phyloP scores from a whole-genome alignment of 1,140 invertebrate species.

The Pristionchus pacificus region DNA sequence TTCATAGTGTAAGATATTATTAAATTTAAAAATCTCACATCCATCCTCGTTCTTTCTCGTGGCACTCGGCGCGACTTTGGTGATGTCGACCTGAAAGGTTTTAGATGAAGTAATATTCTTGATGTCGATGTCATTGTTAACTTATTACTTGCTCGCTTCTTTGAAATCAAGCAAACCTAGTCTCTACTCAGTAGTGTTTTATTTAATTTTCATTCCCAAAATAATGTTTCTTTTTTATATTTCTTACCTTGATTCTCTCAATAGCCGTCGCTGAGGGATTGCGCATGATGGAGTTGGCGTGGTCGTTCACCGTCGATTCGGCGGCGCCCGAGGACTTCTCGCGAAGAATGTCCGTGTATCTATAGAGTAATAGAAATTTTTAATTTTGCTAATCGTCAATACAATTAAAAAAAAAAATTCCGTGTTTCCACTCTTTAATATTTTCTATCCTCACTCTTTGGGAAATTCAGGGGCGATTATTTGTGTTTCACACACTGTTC shows the following conservation, averaged over 20 bases:
- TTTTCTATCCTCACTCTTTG: too few relatives aligned
- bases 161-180: too few relatives aligned
- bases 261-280: slow-evolving; percentile 27
- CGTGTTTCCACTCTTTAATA: too few relatives aligned
- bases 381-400: not conserved
- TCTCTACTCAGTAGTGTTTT: too few relatives aligned
- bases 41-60: slow-evolving; percentile 49
- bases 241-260: slow-evolving; percentile 22
- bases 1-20: too few relatives aligned
- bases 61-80: slow-evolving; percentile 46
- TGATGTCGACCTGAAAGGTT: slow-evolving; percentile 35
- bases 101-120: too few relatives aligned
- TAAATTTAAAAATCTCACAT: too few relatives aligned
- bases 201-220: slow-evolving; percentile 22
- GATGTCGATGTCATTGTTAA: too few relatives aligned
- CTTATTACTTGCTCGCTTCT: too few relatives aligned
- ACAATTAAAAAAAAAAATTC: not conserved
- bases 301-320: slow-evolving; percentile 15
- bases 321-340: slow-evolving; percentile 12
- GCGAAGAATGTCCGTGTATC: slow-evolving; percentile 25
- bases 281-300: slow-evolving; percentile 7
- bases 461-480: too few relatives aligned
- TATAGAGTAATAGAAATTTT: not conserved
- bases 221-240: slow-evolving; percentile 9
- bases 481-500: too few relatives aligned